Conservation (phyloP, 2,888 invertebrate species). For the Amaurobius ferox region DNA sequence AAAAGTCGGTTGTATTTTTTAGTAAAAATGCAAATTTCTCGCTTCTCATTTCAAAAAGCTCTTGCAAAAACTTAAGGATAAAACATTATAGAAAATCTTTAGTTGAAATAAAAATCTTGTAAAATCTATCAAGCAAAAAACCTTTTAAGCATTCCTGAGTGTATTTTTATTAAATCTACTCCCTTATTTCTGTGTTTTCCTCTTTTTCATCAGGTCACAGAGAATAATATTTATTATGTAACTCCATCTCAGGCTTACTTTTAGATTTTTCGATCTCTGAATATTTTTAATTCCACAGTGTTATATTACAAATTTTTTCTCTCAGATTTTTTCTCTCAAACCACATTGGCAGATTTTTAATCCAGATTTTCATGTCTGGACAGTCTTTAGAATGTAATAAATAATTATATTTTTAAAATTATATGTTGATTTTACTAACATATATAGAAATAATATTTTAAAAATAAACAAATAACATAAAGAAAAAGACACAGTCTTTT, state of each 20-base stretch:
- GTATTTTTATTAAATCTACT: not conserved
- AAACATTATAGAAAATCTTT: not conserved
- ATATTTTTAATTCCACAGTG: not conserved
- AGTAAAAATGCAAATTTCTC: not conserved
- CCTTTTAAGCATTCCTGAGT: not conserved
- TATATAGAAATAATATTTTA: too few relatives aligned
- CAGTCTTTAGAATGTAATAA: not conserved
- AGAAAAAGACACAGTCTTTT: too few relatives aligned
- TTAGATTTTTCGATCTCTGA: not conserved
- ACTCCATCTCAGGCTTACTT: not conserved
- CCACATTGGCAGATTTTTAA: not conserved
- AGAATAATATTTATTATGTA: slow-evolving; percentile 1
- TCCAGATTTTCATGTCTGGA: not conserved
- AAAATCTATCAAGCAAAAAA: not conserved
- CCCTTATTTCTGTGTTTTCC: not conserved
- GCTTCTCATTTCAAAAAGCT: not conserved
- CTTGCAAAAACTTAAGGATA: not conserved
- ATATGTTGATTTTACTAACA: too few relatives aligned
- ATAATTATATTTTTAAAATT: too few relatives aligned
- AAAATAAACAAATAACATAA: too few relatives aligned
- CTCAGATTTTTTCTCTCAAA: not conserved
- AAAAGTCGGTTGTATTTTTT: not conserved
- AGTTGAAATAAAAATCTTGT: not conserved
- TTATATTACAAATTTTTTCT: not conserved
- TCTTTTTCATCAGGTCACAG: not conserved